These are phyloP conservation scores for Gordius sp. DNA, from an alignment of 2,888 invertebrate species.

Conservation along the genomic window DNA sequence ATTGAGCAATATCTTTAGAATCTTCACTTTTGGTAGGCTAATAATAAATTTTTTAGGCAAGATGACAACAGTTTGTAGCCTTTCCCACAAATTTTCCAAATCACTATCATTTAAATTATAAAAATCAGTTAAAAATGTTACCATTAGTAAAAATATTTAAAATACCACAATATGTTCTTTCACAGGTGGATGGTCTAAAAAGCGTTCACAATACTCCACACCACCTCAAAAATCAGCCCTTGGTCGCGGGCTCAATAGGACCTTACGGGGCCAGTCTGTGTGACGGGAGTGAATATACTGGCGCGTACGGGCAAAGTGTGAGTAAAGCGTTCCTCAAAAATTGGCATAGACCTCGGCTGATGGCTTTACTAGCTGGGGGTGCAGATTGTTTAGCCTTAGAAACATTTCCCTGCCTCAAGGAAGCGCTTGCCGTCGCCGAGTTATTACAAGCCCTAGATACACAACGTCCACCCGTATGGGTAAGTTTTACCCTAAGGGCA, in stretches of 20 bases:
- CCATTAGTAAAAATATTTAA: no score
- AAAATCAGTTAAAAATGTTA: no score
- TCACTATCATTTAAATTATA: no score
- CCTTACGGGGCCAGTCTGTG: slow-evolving; percentile 67
- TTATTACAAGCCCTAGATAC: neutral
- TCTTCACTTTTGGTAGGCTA: no score
- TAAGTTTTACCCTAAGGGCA: neutral
- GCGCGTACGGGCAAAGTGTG: slow-evolving; percentile 33
- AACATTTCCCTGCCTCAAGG: slow-evolving; percentile 58
- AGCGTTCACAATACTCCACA: no score
- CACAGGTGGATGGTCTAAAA: no score
- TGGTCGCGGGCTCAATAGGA: slow-evolving; percentile 62
- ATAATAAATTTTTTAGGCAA: no score
- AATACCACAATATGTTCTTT: no score
- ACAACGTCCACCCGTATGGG: neutral
- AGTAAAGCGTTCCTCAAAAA: slow-evolving; percentile 36
- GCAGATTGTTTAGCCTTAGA: slow-evolving; percentile 63
- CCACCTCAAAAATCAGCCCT: no score
- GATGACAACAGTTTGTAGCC: no score
- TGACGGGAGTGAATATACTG: slow-evolving; percentile 77
- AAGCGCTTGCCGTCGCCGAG: slow-evolving; percentile 45
- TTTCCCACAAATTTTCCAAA: no score
- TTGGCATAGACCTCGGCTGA: slow-evolving; percentile 58
- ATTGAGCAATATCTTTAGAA: no score
- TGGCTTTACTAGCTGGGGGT: slow-evolving; percentile 48